phyloP scores from a whole-genome alignment of 2,113 vertebrate species.

The Connochaetes taurinus region DNA sequence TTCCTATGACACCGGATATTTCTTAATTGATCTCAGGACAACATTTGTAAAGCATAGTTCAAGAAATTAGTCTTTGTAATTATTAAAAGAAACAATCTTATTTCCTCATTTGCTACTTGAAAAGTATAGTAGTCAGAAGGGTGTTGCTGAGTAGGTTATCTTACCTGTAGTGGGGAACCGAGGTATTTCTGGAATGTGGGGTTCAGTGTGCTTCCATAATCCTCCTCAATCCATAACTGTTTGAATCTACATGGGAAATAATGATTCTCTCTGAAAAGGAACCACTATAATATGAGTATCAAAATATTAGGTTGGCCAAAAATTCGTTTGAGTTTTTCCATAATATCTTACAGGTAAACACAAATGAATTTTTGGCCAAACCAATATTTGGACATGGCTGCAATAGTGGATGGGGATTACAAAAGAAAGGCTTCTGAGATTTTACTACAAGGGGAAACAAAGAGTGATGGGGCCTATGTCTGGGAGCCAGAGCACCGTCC shows the following conservation, averaged over 20 bases:
- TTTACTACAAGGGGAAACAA: neutral
- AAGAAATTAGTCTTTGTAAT: constrained; percentile 20
- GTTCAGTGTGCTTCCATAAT: neutral
- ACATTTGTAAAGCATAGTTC: neutral
- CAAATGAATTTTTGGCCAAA: neutral
- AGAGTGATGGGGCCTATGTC: neutral
- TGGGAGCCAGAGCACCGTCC: neutral
- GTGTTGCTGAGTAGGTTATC: neutral
- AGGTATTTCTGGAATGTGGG: neutral
- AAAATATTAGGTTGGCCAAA: neutral
- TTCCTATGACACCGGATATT: neutral
- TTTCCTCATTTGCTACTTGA: neutral
- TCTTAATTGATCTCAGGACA: neutral
- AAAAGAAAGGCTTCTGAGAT: neutral
- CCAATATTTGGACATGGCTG: neutral
- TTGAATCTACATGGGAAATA: neutral
- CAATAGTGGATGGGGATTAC: neutral
- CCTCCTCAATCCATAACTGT: neutral
- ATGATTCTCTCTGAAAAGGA: neutral
- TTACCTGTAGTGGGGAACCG: neutral
- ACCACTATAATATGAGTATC: neutral
- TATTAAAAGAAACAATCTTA: constrained; percentile 7
- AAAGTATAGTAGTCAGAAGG: neutral
- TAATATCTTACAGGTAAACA: neutral
- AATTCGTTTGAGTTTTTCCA: neutral